Conservation (phyloP, 2,888 invertebrate species). For the Protophormia terraenovae region DNA sequence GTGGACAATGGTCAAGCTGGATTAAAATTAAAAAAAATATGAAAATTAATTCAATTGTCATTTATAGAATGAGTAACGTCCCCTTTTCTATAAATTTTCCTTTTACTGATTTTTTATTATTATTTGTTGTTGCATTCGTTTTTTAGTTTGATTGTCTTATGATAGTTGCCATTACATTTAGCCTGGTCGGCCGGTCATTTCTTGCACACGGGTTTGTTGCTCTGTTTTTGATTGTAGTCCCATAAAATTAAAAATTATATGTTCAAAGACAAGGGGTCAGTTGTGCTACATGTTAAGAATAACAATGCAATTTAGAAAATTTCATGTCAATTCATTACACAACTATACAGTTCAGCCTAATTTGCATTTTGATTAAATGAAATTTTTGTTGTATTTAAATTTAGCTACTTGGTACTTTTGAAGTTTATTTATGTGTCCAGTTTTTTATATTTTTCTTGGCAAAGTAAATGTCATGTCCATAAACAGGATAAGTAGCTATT, state of each 20-base stretch:
- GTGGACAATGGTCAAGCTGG: constrained; percentile 72
- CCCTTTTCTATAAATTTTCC: not conserved
- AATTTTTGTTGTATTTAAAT: constrained; percentile 15
- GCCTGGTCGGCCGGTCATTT: constrained; percentile 18
- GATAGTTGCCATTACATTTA: constrained; percentile 12
- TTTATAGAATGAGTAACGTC: not conserved
- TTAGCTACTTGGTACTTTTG: constrained; percentile 18
- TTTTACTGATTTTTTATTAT: constrained; percentile 2
- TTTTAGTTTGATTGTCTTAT: constrained; percentile 4
- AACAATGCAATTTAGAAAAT: constrained; percentile 55
- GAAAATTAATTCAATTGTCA: constrained; percentile 70
- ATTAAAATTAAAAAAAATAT: constrained; percentile 63
- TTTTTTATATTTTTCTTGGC: constrained; percentile 63
- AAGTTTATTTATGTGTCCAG: constrained; percentile 71
- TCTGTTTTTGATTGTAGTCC: constrained; percentile 69
- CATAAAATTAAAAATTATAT: not conserved
- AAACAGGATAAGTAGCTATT: constrained; percentile 68
- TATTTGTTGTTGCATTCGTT: constrained; percentile 50
- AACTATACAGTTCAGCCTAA: constrained; percentile 59
- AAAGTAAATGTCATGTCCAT: constrained; percentile 66
- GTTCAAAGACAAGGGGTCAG: constrained; percentile 25
- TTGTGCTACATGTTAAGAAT: not conserved
- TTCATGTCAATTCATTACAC: constrained; percentile 33
- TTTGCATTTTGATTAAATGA: constrained; percentile 71
- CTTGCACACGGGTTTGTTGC: constrained; percentile 47